Evolutionary conservation across 92 coral and sea anemone species (phyloP).

Genomic region (Chrysogorgia sp.): DNA sequence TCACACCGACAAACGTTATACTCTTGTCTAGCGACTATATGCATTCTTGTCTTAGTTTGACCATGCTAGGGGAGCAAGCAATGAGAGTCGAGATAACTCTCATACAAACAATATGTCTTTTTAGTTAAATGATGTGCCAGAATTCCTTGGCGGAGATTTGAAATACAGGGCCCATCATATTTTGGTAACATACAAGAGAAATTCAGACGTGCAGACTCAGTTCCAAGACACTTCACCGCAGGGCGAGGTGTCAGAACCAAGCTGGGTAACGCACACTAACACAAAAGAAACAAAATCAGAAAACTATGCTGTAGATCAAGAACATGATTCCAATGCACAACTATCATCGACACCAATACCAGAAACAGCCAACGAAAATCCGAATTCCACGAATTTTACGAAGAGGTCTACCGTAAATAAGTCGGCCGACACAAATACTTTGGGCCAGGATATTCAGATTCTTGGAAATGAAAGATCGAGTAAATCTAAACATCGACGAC

Average conservation of each 20-base stretch:
- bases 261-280: too few species aligned
- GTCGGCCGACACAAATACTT: too few species aligned
- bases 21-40: too few species aligned
- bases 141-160: constrained; percentile 91
- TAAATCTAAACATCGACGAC: not conserved
- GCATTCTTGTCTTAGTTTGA: too few species aligned
- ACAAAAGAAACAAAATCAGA: too few species aligned
- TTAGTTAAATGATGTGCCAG: constrained; percentile 94
- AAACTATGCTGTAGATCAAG: too few species aligned
- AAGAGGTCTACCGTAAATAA: not conserved
- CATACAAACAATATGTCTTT: not conserved
- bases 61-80: not conserved
- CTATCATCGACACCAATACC: constrained; percentile 61
- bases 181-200: constrained; percentile 63
- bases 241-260: constrained; percentile 37
- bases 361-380: constrained; percentile 62
- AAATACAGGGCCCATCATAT: constrained; percentile 82
- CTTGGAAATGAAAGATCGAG: not conserved
- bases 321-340: too few species aligned
- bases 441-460: too few species aligned
- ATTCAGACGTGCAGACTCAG: constrained; percentile 12
- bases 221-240: constrained; percentile 41
- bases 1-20: not conserved
- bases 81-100: constrained; percentile 10
- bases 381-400: not conserved